phyloP scores from a whole-genome alignment of 1,140 invertebrate genomes.

The Bombus cullumanus region DNA sequence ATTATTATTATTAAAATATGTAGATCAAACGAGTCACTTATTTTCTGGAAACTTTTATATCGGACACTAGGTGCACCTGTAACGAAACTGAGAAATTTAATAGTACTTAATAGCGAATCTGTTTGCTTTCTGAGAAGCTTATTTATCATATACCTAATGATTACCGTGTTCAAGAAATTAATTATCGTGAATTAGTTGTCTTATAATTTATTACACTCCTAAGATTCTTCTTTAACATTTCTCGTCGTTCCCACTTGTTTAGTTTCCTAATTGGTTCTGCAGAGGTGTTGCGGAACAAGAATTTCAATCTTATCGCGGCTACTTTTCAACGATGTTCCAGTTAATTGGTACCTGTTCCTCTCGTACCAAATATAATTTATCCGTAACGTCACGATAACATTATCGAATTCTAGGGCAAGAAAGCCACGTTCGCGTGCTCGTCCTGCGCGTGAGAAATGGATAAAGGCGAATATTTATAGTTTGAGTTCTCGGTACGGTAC shows the following conservation, averaged over 20 bases:
- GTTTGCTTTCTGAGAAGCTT: too few species aligned
- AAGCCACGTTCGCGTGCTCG: constrained; percentile 27
- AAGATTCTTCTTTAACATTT: too few species aligned
- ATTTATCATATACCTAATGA: too few species aligned
- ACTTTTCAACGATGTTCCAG: constrained; percentile 3
- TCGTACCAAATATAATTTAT: constrained; percentile 40
- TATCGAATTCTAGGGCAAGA: constrained; percentile 36
- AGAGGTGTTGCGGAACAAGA: background rate
- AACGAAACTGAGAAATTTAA: too few species aligned
- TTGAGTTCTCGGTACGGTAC: constrained; percentile 50
- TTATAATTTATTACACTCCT: too few species aligned
- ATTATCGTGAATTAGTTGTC: too few species aligned
- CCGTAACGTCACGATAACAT: constrained; percentile 39
- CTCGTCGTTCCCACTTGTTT: background rate
- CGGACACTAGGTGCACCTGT: too few species aligned
- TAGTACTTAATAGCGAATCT: too few species aligned
- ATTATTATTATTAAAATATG: too few species aligned
- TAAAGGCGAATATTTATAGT: constrained; percentile 66
- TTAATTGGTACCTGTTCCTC: constrained; percentile 37
- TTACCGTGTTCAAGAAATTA: too few species aligned
- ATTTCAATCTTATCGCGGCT: background rate
- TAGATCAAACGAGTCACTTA: too few species aligned
- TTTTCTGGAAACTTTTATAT: too few species aligned
- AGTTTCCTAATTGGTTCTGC: background rate
- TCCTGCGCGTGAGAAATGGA: constrained; percentile 45